Evolutionary conservation across 2,113 vertebrate species (phyloP), one percentile per base, ranked within the genome.

Genomic region (Gadus chalcogrammus): DNA sequence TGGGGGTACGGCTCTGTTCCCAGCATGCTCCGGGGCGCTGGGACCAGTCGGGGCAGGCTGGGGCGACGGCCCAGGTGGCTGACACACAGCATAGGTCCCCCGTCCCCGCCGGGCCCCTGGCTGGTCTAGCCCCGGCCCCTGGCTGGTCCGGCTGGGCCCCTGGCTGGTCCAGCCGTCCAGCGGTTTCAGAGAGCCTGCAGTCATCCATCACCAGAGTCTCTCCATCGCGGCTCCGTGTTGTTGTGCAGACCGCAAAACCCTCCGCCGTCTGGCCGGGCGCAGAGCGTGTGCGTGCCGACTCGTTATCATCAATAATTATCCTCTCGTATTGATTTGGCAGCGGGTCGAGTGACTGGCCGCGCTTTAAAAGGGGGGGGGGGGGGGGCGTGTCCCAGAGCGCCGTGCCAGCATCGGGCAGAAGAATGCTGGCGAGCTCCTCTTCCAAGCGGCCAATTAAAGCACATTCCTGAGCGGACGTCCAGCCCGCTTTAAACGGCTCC

Each of bases 1-100:
- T 75, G 79, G 61, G 76, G 80, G 84, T 90, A 86, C 88, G 90
- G 84, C 89, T 90, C 85, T 88, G 90, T 92, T 92, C 86, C 31
- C 31, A 35, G 3, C 31, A 35, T 7, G 42, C 42, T 13, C 42
- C 42, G 8, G 42, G 42, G 9, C 42, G 8, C 9, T 48, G 2
- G 42, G 42, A 48, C 42, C 42, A 13, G 42, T 3, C 64, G 13
- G 18, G 18, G 70, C 69, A 64, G 71, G 81, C 83, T 91, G 88
- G 92, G 87, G 79, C 71, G 81, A 80, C 88, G 90, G 88, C 88
- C 89, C 88, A 81, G 87, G 82, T 77, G 69, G 82, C 84, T 84
- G 82, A 85, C 87, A 72, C 79, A 66, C 82, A 76, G 82, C 84
- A 79, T 87, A 80, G 87, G 82, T 86, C 84, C 67, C 67, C 1